Base-by-base conservation (phyloP, 35 echinoderm and acorn worm species). In the Nesometra sesokonis region DNA sequence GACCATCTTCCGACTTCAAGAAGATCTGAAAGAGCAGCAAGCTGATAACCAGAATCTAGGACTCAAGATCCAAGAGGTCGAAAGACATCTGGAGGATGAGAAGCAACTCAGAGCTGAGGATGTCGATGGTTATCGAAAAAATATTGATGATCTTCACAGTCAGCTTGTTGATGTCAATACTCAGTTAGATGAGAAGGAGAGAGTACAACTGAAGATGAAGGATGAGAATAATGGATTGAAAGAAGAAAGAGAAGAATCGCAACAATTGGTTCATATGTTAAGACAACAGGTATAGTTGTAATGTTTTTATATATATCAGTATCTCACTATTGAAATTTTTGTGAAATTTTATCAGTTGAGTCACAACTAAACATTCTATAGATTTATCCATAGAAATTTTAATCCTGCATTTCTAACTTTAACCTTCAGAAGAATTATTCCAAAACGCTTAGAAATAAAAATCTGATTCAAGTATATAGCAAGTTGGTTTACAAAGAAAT, bases 181-280 rank as follows among this genome's bases (percentile, higher is more conserved):
- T 8, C 67, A 78, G 29, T 37, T 84, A 30, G 84, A 78, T 35
- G 77, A 86, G 84, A 67, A 78, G 47, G 91, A 93, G 32, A n/a
- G 32, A 17, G 37, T 84, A 2, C 82, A 33, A 13, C 30, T 81
- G 47, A 82, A 89, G 77, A 85, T 88, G 32, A 90, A 90, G 35
- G 52, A 90, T 8, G 86, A 84, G 40, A 86, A 88, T 5, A 82
- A 57, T 30, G 67, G 83, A 37, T 85, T 97, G 52, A 97, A 82
- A 77, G 83, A 52, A 32, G 86, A 89, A 35, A 67, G 11, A 67
- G 52, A 67, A 67, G 52, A 67, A 27, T 67, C 52, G 23, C 52
- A 67, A 19, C 52, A 67, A 2, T 67, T 67, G 52, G 21, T 67
- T 67, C 52, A 67, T 67, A 17, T 67, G 52, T 27, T 67, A 19